Percentiles rank a stretch among this genome's conserved stretches.
Evolutionary conservation across 2,113 vertebrate genomes (phyloP).

Genomic region (Alaudala cheleensis): DNA sequence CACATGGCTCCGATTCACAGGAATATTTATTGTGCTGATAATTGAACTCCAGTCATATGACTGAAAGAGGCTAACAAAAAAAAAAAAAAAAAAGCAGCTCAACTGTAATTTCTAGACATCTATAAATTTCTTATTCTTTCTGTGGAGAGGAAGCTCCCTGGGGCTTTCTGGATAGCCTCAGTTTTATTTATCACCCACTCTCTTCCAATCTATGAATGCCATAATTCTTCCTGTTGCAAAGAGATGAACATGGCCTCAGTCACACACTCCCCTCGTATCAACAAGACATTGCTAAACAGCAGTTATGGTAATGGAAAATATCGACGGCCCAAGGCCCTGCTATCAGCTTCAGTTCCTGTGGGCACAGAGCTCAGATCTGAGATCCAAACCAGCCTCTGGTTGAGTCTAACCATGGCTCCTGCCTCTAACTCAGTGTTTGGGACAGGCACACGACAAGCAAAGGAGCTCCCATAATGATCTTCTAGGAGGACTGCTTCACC

Average conservation of each 20-base stretch:
- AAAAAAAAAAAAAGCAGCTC: slow-evolving; percentile 41
- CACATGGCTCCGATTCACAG: slow-evolving; percentile 67
- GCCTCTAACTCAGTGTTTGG: neutral
- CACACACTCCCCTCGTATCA: slow-evolving; percentile 29
- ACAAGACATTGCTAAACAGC: slow-evolving; percentile 16
- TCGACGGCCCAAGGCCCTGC: neutral
- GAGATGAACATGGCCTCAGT: slow-evolving; percentile 46
- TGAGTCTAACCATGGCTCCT: neutral
- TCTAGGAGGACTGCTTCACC: neutral
- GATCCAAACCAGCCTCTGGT: neutral
- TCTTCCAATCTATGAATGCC: slow-evolving; percentile 63
- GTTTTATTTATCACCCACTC: slow-evolving; percentile 69
- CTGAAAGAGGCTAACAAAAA: slow-evolving; percentile 55
- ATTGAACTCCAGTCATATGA: slow-evolving; percentile 76
- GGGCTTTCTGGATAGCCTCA: slow-evolving; percentile 67
- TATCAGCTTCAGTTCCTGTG: neutral
- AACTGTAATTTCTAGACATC: slow-evolving; percentile 76
- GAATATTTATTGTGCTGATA: slow-evolving; percentile 78
- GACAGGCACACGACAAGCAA: fast-evolving
- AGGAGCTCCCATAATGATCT: neutral
- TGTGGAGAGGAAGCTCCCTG: slow-evolving; percentile 68
- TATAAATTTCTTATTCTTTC: slow-evolving; percentile 76
- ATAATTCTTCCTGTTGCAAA: slow-evolving; percentile 56
- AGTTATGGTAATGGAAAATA: slow-evolving; percentile 46
- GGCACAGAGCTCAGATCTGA: neutral